These are phyloP conservation scores for Arge pagana DNA, from an alignment of 2,888 invertebrate species.

Conservation along the genomic window DNA sequence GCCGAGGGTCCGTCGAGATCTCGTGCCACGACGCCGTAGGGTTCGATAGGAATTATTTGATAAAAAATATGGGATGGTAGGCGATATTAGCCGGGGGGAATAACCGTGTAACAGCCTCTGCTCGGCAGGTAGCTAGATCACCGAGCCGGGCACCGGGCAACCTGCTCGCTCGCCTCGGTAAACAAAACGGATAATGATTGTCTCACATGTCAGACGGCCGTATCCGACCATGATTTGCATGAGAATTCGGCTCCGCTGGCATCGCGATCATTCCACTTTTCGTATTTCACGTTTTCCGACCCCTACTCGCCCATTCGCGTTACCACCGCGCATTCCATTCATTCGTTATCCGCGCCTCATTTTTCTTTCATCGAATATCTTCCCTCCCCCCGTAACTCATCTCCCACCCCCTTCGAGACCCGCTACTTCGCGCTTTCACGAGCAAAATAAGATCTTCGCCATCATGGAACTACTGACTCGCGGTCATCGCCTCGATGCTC, in stretches of 20 bases:
- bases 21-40: too few species aligned
- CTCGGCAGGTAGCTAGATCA: not conserved
- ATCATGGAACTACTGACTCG: too few species aligned
- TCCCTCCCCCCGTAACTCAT: too few species aligned
- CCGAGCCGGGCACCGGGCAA: not conserved
- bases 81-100: not conserved
- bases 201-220: constrained; percentile 15
- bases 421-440: too few species aligned
- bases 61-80: constrained; percentile 7
- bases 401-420: too few species aligned
- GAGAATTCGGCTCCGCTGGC: constrained; percentile 10
- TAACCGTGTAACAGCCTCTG: not conserved
- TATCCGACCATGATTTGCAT: constrained; percentile 16
- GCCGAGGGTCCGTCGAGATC: too few species aligned
- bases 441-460: too few species aligned
- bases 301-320: not conserved
- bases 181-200: constrained; percentile 18
- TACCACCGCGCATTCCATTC: too few species aligned
- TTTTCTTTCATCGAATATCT: too few species aligned
- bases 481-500: too few species aligned
- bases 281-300: not conserved
- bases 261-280: constrained; percentile 8
- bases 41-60: too few species aligned
- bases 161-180: not conserved
- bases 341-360: too few species aligned